phyloP scores from a whole-genome alignment of 1,140 invertebrate species.

The Sitobion miscanthi region DNA sequence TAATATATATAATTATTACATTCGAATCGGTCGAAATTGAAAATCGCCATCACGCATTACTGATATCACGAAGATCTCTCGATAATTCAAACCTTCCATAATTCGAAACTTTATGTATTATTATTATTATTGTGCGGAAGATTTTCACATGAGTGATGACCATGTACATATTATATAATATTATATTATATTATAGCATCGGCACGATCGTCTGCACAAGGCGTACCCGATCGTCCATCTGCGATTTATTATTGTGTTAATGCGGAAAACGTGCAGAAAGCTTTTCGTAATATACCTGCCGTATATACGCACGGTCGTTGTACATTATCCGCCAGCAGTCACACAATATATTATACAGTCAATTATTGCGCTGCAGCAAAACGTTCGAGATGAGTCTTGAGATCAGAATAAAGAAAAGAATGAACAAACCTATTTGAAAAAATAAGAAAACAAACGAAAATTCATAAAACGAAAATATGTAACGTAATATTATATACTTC shows the following conservation, averaged over 20 bases:
- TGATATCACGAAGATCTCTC: not conserved
- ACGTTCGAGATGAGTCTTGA: not conserved
- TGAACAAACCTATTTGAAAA: no score
- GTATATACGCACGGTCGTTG: not conserved
- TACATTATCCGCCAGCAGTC: not conserved
- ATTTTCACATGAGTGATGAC: not conserved
- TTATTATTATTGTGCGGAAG: not conserved
- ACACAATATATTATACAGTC: not conserved
- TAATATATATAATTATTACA: not conserved
- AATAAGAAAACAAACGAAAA: no score
- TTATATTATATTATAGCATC: not conserved
- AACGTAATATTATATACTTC: no score
- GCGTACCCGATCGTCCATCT: not conserved
- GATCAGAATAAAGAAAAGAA: not conserved
- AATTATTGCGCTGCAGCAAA: not conserved
- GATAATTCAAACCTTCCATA: no score
- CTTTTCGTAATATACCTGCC: slow-evolving; percentile 14
- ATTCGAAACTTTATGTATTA: not conserved
- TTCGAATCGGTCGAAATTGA: not conserved
- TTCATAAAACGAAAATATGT: no score
- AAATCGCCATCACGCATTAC: not conserved
- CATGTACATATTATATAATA: not conserved
- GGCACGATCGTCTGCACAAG: not conserved
- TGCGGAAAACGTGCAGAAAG: slow-evolving; percentile 3
- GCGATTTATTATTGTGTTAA: not conserved